These are phyloP conservation scores for Xestobium rufovillosum DNA, from an alignment of 2,888 invertebrate species.

Conservation along the genomic window DNA sequence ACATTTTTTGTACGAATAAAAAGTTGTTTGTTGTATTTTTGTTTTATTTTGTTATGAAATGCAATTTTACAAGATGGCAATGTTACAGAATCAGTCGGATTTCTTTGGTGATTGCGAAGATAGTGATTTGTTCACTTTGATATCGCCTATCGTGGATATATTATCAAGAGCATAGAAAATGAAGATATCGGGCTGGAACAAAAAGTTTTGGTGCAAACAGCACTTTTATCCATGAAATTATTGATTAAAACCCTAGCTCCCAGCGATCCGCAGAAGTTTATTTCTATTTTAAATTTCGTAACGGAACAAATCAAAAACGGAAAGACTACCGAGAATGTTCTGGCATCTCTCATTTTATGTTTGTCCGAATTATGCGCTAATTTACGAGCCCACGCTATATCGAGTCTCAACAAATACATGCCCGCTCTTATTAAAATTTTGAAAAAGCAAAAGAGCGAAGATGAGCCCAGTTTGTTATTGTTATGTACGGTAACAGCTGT, in stretches of 20 bases:
- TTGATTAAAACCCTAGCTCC: conserved; percentile 66
- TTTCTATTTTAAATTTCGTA: conserved; percentile 59
- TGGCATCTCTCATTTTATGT: conserved; percentile 68
- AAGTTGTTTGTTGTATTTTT: no score
- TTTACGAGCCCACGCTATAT: conserved; percentile 67
- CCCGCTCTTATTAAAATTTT: conserved; percentile 63
- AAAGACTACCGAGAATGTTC: conserved; percentile 50
- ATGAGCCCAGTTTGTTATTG: conserved; percentile 52
- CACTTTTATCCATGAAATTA: conserved; percentile 73
- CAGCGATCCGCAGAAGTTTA: conserved; percentile 62
- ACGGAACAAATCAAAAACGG: conserved; percentile 53
- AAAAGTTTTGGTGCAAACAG: conserved; percentile 71
- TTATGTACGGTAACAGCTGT: conserved; percentile 70
- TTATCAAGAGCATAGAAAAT: conserved; percentile 49
- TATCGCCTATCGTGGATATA: conserved; percentile 54
- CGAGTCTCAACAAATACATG: conserved; percentile 70
- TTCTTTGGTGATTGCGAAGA: conserved; percentile 49
- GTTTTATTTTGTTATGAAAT: no score
- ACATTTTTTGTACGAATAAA: no score
- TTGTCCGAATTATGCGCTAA: conserved; percentile 71
- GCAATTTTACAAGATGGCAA: no score
- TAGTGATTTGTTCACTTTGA: conserved; percentile 47
- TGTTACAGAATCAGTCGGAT: conserved; percentile 62
- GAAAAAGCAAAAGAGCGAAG: conserved; percentile 55
- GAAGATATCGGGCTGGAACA: conserved; percentile 48